A percentile compares a stretch with the other conserved stretches of the same genome.
Evolutionary conservation across 2,888 invertebrate species (phyloP).

Genomic region (Steinernema hermaphroditum): DNA sequence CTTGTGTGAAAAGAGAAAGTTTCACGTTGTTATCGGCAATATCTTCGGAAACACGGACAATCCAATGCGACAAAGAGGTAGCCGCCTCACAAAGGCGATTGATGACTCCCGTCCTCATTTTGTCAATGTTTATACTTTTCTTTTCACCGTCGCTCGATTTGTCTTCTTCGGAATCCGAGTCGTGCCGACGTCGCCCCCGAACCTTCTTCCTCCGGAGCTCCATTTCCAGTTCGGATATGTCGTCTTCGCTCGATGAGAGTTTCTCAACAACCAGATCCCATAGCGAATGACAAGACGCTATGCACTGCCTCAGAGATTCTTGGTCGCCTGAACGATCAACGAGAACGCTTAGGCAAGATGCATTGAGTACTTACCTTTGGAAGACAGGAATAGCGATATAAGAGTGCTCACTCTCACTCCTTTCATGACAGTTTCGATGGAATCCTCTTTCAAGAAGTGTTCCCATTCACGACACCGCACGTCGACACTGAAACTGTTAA

Average conservation of each 20-base stretch:
- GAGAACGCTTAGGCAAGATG: not conserved
- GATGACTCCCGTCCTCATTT: not conserved
- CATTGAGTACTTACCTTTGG: not conserved
- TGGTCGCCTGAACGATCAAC: not conserved
- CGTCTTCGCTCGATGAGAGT: not conserved
- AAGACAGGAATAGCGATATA: not conserved
- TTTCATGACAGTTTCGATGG: not conserved
- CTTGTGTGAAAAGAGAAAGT: conserved; percentile 5
- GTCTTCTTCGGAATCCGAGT: not conserved
- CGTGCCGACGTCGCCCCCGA: not conserved
- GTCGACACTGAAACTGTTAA: not conserved
- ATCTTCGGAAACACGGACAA: not conserved
- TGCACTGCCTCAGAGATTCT: not conserved
- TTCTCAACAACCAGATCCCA: not conserved
- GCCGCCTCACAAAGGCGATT: not conserved
- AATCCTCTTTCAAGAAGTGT: not conserved
- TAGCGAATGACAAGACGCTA: not conserved
- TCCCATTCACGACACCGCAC: not conserved
- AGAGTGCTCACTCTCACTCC: not conserved
- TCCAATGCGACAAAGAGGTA: not conserved
- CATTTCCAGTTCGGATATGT: not conserved
- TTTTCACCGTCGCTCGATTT: not conserved
- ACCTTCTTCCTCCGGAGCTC: not conserved
- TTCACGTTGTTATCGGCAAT: not conserved
- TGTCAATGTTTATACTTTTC: not conserved